Conservation (phyloP, 2,888 invertebrate genomes). For the Mimachlamys varia region DNA sequence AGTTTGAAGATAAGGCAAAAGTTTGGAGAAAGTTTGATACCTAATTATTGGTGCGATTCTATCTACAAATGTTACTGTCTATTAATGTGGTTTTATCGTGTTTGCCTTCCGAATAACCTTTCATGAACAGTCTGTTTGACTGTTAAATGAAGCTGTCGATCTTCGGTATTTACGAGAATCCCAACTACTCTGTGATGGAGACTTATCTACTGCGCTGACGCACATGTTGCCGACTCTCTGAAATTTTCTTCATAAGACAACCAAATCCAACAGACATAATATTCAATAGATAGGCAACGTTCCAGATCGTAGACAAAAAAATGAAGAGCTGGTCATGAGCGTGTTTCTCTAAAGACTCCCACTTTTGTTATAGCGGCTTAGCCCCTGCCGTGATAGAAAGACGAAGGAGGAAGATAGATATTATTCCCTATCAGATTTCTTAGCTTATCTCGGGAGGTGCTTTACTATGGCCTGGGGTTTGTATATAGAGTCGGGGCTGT, state of each 20-base stretch:
- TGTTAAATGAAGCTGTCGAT: not conserved
- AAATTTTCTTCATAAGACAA: conserved; percentile 1
- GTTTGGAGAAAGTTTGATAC: conserved; percentile 31
- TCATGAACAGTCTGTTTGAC: not conserved
- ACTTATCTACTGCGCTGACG: conserved; percentile 30
- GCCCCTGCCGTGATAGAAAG: not conserved
- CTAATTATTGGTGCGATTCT: conserved; percentile 28
- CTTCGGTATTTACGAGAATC: not conserved
- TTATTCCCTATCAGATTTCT: conserved; percentile 9
- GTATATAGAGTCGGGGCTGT: not conserved
- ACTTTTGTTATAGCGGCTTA: not conserved
- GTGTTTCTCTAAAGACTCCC: not conserved
- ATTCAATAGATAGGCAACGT: conserved; percentile 14
- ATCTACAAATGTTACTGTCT: not conserved
- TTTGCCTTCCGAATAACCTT: conserved; percentile 23
- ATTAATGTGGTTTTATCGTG: conserved; percentile 16
- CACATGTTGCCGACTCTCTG: conserved; percentile 4
- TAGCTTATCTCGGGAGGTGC: not conserved
- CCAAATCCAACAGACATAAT: not conserved
- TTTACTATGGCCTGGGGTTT: not conserved
- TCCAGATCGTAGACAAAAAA: not conserved
- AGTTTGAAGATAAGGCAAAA: conserved; percentile 25
- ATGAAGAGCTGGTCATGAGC: not conserved
- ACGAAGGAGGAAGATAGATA: not conserved
- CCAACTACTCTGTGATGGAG: not conserved